Percentiles rank a stretch among this genome's conserved stretches.
Evolutionary conservation across 2,797 vertebrate species (phyloP).

Genomic region (Austrolebias charrua): DNA sequence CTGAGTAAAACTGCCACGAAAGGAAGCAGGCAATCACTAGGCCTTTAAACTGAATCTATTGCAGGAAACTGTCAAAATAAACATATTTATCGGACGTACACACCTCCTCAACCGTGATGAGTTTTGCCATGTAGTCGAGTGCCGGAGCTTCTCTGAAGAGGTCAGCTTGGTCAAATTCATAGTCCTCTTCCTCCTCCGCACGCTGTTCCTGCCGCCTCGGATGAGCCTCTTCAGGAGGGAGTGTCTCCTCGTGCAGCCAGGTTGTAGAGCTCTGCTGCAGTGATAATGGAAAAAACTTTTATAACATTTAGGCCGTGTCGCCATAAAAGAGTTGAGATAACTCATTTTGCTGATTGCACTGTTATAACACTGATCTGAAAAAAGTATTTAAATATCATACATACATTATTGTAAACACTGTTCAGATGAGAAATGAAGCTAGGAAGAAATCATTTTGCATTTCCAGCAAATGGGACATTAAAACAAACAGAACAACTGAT

Average conservation of each 20-base stretch:
- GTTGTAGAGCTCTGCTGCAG: conserved; percentile 29
- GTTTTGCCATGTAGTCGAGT: conserved; percentile 91
- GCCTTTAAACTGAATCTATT: no score
- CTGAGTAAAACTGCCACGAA: no score
- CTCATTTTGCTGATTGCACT: not conserved
- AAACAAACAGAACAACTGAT: not conserved
- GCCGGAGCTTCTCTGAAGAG: conserved; percentile 82
- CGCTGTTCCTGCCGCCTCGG: conserved; percentile 29
- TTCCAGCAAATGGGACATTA: conserved; percentile 7
- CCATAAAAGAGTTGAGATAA: not conserved
- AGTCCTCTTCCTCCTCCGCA: conserved; percentile 39
- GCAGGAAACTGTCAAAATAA: not conserved
- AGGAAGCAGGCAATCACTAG: no score
- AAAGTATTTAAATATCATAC: not conserved
- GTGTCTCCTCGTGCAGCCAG: conserved; percentile 37
- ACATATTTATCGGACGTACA: conserved; percentile 32
- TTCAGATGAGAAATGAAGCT: conserved; percentile 3
- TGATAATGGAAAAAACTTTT: conserved; percentile 3
- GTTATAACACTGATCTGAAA: not conserved
- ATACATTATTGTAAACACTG: not conserved
- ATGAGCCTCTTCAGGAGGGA: conserved; percentile 35
- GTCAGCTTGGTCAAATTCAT: conserved; percentile 57
- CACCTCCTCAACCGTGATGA: conserved; percentile 95
- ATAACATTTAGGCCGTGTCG: not conserved
- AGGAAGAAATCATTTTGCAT: conserved; percentile 16